A percentile compares a stretch with the other conserved stretches of the same genome.
Evolutionary conservation across 2,797 vertebrate species (phyloP).

Genomic region (Pampus argenteus): DNA sequence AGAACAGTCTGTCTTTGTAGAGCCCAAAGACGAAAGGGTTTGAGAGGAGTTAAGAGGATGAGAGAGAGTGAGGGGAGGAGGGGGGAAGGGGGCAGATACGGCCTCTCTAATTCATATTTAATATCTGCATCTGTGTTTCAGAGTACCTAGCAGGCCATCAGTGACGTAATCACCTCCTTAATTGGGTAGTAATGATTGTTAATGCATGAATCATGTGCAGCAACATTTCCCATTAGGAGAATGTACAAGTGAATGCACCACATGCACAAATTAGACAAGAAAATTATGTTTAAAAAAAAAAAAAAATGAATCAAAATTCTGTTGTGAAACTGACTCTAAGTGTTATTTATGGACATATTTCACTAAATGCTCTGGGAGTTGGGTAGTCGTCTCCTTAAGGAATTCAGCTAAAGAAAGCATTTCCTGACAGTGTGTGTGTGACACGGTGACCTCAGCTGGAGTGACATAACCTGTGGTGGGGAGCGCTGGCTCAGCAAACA

Average conservation of each 20-base stretch:
- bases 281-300: background rate
- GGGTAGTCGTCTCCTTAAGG: conserved; percentile 33
- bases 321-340: conserved; percentile 6
- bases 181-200: conserved; percentile 71
- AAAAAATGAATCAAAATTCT: background rate
- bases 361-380: conserved; percentile 10
- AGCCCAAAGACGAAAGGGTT: conserved; percentile 70
- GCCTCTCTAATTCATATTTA: conserved; percentile 81
- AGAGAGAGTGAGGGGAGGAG: conserved; percentile 39
- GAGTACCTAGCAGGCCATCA: conserved; percentile 70
- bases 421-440: conserved; percentile 59
- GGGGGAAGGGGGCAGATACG: conserved; percentile 38
- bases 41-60: conserved; percentile 69
- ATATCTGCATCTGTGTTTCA: conserved; percentile 76
- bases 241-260: conserved; percentile 1
- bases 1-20: conserved; percentile 71
- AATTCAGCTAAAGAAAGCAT: conserved; percentile 41
- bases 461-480: conserved; percentile 75
- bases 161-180: conserved; percentile 66
- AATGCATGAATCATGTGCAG: conserved; percentile 67
- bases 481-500: conserved; percentile 78
- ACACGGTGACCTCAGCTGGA: conserved; percentile 74
- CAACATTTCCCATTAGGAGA: conserved; percentile 38
- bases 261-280: conserved; percentile 10
- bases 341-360: conserved; percentile 31